A percentile compares a stretch with the other conserved stretches of the same genome.
Evolutionary conservation across 2,113 vertebrate genomes (phyloP).

Genomic region (Rhabdomys dilectus): DNA sequence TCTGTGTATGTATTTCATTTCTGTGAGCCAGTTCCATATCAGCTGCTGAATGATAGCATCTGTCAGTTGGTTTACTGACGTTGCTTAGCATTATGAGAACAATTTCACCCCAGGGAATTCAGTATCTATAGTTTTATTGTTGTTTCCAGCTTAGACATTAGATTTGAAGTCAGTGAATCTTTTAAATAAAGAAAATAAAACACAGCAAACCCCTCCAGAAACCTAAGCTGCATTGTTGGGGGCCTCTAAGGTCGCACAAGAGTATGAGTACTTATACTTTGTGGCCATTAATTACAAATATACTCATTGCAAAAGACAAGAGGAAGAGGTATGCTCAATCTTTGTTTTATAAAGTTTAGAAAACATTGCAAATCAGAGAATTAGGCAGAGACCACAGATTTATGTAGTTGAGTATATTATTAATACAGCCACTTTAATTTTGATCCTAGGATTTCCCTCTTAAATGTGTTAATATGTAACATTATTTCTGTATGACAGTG

Average conservation of each 20-base stretch:
- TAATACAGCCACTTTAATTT: constrained; percentile 51
- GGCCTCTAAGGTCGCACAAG: background rate
- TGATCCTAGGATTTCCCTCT: constrained; percentile 32
- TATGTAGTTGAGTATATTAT: constrained; percentile 53
- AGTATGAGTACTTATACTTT: background rate
- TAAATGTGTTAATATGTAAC: constrained; percentile 62
- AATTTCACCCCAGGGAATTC: background rate
- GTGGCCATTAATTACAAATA: constrained; percentile 8
- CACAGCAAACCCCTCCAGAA: background rate
- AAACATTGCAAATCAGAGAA: background rate
- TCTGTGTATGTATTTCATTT: background rate
- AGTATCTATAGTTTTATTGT: background rate
- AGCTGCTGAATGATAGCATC: background rate
- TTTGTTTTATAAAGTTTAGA: constrained; percentile 46
- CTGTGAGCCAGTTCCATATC: background rate
- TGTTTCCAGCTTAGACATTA: background rate
- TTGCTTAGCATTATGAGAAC: background rate
- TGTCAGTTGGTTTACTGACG: background rate
- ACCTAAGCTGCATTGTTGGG: background rate
- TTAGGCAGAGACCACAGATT: constrained; percentile 19
- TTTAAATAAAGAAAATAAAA: background rate
- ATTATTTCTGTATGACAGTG: constrained; percentile 58
- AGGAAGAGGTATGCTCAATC: background rate
- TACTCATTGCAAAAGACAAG: constrained; percentile 31
- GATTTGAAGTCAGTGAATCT: constrained; percentile 36